A percentile compares a stretch with the other conserved stretches of the same genome.
These are phyloP conservation scores for Popillia japonica DNA, from an alignment of 1,140 invertebrate species.

Conservation along the genomic window DNA sequence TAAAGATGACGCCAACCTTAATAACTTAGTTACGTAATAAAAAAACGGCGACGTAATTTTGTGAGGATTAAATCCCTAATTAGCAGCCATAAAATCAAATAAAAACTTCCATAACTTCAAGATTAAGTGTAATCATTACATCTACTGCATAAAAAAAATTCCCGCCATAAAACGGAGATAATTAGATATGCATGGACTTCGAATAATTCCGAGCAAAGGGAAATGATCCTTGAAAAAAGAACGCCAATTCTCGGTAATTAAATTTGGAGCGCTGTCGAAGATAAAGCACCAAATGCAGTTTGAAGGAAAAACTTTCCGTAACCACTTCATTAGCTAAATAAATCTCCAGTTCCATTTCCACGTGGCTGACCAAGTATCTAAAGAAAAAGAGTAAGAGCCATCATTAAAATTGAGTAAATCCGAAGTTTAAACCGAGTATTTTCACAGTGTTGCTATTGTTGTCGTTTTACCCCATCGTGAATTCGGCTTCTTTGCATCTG, in stretches of 20 bases:
- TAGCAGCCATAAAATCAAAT: not conserved
- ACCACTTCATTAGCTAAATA: conserved; percentile 15
- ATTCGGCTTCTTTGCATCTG: not conserved
- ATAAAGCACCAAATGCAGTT: not conserved
- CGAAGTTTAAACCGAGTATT: not conserved
- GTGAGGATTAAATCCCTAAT: not conserved
- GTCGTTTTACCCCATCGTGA: not conserved
- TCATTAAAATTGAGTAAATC: not conserved
- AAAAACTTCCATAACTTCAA: not conserved
- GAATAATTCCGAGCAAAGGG: not conserved
- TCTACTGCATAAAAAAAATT: not conserved
- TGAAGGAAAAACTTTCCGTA: not conserved
- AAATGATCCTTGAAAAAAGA: conserved; percentile 9
- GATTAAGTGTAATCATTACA: not conserved
- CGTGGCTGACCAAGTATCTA: not conserved
- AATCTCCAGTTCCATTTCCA: not conserved
- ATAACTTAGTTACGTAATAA: no score
- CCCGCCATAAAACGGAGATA: not conserved
- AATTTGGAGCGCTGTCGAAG: conserved; percentile 1
- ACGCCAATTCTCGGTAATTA: not conserved
- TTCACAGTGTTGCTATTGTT: not conserved
- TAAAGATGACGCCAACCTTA: no score
- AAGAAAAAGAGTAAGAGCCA: not conserved
- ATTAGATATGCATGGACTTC: not conserved
- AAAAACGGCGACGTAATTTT: not conserved